A percentile compares a stretch with the other conserved stretches of the same genome.
These are phyloP conservation scores for Drosophila insularis DNA, from an alignment of 1,140 invertebrate genomes.

Conservation along the genomic window DNA sequence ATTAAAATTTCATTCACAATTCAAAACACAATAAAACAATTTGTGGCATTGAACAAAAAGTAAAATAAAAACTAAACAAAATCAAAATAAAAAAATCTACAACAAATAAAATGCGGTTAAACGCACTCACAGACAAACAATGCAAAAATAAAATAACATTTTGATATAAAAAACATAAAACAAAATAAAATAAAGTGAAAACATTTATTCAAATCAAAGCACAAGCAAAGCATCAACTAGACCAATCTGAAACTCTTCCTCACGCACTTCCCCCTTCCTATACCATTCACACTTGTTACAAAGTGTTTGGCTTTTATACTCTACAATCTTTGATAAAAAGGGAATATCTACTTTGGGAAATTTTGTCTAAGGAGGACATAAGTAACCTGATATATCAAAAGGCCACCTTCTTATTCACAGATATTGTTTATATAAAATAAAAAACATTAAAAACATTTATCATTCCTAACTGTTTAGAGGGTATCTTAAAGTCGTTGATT, in stretches of 20 bases:
- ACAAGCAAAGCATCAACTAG: slow-evolving; percentile 28
- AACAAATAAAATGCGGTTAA: slow-evolving; percentile 53
- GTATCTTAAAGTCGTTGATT: neutral
- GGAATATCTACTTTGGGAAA: neutral
- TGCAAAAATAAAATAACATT: slow-evolving; percentile 44
- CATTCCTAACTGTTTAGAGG: no score
- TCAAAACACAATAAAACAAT: slow-evolving; percentile 67
- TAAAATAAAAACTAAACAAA: slow-evolving; percentile 30
- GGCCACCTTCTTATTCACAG: no score
- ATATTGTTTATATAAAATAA: no score
- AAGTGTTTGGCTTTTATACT: slow-evolving; percentile 1
- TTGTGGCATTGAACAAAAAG: slow-evolving; percentile 56
- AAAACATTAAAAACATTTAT: no score
- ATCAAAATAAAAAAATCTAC: slow-evolving; percentile 25
- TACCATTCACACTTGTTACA: slow-evolving; percentile 14
- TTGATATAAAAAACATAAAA: slow-evolving; percentile 7
- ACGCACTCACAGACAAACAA: slow-evolving; percentile 43
- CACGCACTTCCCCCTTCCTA: neutral
- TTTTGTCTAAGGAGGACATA: no score
- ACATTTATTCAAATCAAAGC: slow-evolving; percentile 61
- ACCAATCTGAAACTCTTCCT: slow-evolving; percentile 12
- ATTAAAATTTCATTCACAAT: slow-evolving; percentile 48
- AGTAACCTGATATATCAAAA: no score
- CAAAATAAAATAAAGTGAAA: slow-evolving; percentile 32
- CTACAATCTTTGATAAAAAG: neutral